Conservation (phyloP, 2,113 vertebrate genomes). For the Pedetes capensis region DNA sequence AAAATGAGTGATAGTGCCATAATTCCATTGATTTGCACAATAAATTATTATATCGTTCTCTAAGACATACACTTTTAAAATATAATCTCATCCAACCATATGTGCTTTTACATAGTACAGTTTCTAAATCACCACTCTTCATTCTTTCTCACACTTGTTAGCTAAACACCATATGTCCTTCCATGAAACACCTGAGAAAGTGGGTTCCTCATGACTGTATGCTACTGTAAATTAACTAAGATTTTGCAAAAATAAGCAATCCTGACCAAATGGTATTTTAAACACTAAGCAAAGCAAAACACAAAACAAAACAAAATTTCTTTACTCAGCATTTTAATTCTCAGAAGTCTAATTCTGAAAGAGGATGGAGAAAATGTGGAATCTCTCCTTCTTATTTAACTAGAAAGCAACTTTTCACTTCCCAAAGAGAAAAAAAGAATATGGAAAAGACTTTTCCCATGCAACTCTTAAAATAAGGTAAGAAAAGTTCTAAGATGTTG, state of each 20-base stretch:
- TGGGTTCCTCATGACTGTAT: background rate
- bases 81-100: background rate
- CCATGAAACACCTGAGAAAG: background rate
- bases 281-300: background rate
- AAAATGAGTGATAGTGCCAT: background rate
- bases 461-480: background rate
- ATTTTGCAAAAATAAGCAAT: conserved; percentile 6
- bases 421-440: background rate
- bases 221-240: background rate
- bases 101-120: background rate
- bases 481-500: background rate
- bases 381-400: background rate
- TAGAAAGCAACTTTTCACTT: background rate
- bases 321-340: background rate
- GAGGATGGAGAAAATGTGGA: background rate
- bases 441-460: background rate
- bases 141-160: background rate
- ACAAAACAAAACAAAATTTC: background rate
- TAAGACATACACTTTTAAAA: background rate
- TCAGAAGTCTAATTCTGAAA: background rate
- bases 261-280: background rate
- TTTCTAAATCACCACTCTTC: background rate
- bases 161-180: background rate
- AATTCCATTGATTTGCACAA: background rate
- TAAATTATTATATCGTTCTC: background rate